Percentiles rank a stretch among this genome's conserved stretches.
Conservation (phyloP, 2,888 invertebrate species). For the Hypolimnas misippus region DNA sequence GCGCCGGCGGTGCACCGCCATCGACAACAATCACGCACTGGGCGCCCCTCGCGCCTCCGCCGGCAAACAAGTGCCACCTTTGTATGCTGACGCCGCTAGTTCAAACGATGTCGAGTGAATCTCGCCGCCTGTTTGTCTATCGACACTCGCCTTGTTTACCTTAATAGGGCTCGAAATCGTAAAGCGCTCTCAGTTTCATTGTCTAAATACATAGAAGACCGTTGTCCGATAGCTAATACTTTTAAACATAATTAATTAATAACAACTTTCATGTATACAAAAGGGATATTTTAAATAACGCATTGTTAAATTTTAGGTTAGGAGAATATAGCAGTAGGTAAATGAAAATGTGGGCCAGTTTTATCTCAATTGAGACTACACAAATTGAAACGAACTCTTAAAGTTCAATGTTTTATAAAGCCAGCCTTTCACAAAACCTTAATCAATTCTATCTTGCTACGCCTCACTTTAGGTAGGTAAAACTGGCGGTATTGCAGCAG, state of each 20-base stretch:
- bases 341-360: too few relatives aligned
- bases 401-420: too few relatives aligned
- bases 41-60: too few relatives aligned
- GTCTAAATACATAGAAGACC: background rate
- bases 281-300: too few relatives aligned
- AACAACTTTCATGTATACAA: too few relatives aligned
- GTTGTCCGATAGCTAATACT: slow-evolving; percentile 2
- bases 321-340: too few relatives aligned
- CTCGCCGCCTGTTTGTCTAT: slow-evolving; percentile 15
- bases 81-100: background rate
- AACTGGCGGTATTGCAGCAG: background rate
- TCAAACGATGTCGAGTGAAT: slow-evolving; percentile 9
- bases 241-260: background rate
- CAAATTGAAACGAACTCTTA: too few relatives aligned
- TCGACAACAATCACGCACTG: slow-evolving; percentile 1
- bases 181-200: slow-evolving; percentile 9
- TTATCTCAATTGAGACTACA: too few relatives aligned
- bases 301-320: too few relatives aligned
- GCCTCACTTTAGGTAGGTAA: too few relatives aligned
- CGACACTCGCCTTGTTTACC: slow-evolving; percentile 23
- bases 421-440: too few relatives aligned
- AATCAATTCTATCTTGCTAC: too few relatives aligned
- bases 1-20: background rate
- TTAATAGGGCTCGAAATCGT: slow-evolving; percentile 16
- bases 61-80: slow-evolving; percentile 11